Percentiles rank a stretch among this genome's conserved stretches.
Evolutionary conservation across 1,140 invertebrate species (phyloP).

Genomic region (Melipona quadrifasciata): DNA sequence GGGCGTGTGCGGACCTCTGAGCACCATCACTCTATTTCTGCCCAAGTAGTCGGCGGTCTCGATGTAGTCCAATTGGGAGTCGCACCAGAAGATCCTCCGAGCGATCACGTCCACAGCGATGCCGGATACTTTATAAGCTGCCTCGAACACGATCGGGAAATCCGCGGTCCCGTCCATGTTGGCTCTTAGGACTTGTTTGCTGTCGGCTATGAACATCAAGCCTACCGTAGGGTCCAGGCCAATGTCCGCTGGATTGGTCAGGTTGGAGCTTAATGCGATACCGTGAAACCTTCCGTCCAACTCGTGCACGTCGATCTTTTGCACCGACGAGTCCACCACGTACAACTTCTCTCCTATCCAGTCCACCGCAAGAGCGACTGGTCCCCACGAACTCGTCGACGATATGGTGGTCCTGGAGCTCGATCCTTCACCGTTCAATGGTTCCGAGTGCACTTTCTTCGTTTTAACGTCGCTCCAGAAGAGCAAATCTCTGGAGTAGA

Average conservation of each 20-base stretch:
- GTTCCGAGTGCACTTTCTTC: constrained; percentile 87
- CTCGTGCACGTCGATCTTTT: constrained; percentile 97
- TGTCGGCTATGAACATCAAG: constrained; percentile 97
- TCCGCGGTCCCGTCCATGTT: constrained; percentile 95
- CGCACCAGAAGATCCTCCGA: constrained; percentile 97
- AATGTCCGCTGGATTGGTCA: constrained; percentile 95
- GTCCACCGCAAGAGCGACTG: constrained; percentile 95
- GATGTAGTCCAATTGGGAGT: constrained; percentile 97
- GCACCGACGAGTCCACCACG: constrained; percentile 95
- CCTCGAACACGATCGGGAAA: constrained; percentile 92
- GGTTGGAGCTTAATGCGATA: constrained; percentile 94
- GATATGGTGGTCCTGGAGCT: constrained; percentile 86
- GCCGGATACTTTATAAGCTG: constrained; percentile 94
- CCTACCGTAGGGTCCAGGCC: constrained; percentile 95
- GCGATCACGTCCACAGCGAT: constrained; percentile 93
- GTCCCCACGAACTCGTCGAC: constrained; percentile 92
- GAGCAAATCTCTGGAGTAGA: constrained; percentile 90
- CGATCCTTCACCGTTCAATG: constrained; percentile 79
- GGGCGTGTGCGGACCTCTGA: constrained; percentile 92
- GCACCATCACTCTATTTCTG: constrained; percentile 88
- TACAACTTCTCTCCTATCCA: constrained; percentile 98
- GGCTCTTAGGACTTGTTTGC: constrained; percentile 92
- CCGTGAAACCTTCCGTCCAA: constrained; percentile 91
- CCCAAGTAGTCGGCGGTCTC: constrained; percentile 98
- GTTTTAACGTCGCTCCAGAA: constrained; percentile 97